phyloP scores from a whole-genome alignment of 2,888 invertebrate species.

The Cryptophagus acutangulus region DNA sequence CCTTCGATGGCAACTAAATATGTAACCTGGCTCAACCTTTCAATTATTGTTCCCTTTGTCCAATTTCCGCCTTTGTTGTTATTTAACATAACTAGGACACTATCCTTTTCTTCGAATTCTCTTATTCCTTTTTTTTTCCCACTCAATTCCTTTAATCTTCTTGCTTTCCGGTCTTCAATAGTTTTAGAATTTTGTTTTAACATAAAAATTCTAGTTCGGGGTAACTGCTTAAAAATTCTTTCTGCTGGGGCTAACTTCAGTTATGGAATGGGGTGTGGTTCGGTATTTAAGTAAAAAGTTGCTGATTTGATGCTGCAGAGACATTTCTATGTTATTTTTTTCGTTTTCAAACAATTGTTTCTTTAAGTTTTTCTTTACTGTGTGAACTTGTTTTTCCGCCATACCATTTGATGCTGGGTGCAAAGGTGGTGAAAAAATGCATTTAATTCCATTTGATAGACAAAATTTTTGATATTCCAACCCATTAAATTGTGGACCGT shows the following conservation, averaged over 20 bases:
- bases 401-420: constrained; percentile 25
- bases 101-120: constrained; percentile 10
- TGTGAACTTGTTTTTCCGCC: constrained; percentile 25
- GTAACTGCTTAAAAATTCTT: constrained; percentile 14
- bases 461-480: constrained; percentile 23
- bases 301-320: not conserved
- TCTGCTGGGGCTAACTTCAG: constrained; percentile 6
- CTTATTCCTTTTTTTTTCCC: no score
- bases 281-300: constrained; percentile 11
- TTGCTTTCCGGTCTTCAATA: no score
- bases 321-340: constrained; percentile 1
- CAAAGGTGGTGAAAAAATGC: constrained; percentile 22
- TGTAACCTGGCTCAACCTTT: constrained; percentile 12
- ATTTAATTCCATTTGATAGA: constrained; percentile 26
- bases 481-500: constrained; percentile 27
- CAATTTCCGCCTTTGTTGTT: constrained; percentile 8
- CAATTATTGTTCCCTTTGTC: constrained; percentile 11
- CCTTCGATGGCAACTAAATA: constrained; percentile 10
- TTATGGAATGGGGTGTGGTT: constrained; percentile 13
- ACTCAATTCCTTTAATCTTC: no score
- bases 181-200: constrained; percentile 13
- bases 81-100: constrained; percentile 13
- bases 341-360: constrained; percentile 10
- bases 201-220: constrained; percentile 16
- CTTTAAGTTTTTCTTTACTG: constrained; percentile 22